Evolutionary conservation across 53 echinoderm and acorn worm genomes (phyloP).

Genomic region (Astropecten irregularis): DNA sequence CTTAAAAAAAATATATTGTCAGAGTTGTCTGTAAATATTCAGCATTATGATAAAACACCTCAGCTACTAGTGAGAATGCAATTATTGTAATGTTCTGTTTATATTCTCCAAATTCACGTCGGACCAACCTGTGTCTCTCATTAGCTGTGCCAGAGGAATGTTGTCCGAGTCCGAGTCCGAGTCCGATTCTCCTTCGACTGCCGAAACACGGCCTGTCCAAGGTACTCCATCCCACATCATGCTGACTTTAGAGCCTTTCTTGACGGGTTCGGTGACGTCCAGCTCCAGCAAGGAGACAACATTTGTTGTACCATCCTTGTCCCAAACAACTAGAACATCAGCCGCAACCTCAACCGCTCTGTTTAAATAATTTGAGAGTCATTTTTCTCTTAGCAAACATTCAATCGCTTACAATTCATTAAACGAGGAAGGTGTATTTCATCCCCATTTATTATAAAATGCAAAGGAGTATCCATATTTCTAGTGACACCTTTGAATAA

Average conservation of each 20-base stretch:
- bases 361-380: not conserved
- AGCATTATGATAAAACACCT: not conserved
- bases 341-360: not conserved
- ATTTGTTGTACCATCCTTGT: constrained; percentile 21
- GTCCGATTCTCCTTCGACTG: not conserved
- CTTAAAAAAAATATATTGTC: too few species aligned
- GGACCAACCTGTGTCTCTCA: not conserved
- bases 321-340: constrained; percentile 36
- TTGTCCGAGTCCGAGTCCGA: constrained; percentile 21
- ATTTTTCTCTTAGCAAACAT: not conserved
- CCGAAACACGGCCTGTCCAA: constrained; percentile 13
- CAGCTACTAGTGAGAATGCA: not conserved
- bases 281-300: constrained; percentile 15
- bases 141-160: not conserved
- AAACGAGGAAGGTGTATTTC: too few species aligned
- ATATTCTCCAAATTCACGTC: not conserved
- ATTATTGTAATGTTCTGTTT: not conserved
- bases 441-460: too few species aligned
- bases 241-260: constrained; percentile 1
- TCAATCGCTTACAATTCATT: too few species aligned
- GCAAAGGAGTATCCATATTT: too few species aligned
- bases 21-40: not conserved
- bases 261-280: not conserved
- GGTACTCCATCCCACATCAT: constrained; percentile 22
- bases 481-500: too few species aligned